Evolutionary conservation across 53 echinoderm and acorn worm genomes (phyloP).

Genomic region (Paracentrotus lividus): DNA sequence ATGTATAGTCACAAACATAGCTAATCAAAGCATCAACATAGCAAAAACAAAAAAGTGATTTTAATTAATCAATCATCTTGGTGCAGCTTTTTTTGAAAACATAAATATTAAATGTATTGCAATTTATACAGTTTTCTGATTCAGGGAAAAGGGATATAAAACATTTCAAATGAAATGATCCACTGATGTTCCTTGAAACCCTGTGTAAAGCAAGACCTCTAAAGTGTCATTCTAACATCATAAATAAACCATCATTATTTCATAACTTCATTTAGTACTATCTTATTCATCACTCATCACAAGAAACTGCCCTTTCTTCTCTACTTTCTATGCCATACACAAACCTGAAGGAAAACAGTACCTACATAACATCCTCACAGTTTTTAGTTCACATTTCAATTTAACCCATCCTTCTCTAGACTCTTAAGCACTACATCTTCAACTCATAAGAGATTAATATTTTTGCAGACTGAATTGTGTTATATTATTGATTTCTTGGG

Average conservation of each 20-base stretch:
- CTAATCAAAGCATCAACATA: constrained; percentile 32
- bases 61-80: not conserved
- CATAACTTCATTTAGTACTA: constrained; percentile 63
- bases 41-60: constrained; percentile 22
- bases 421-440: not conserved
- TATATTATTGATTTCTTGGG: too few species aligned
- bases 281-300: constrained; percentile 37
- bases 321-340: constrained; percentile 4
- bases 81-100: constrained; percentile 47
- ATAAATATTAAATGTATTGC: constrained; percentile 55
- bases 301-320: not conserved
- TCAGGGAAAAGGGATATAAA: constrained; percentile 41
- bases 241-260: constrained; percentile 45
- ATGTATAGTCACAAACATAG: constrained; percentile 47
- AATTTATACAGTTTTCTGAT: constrained; percentile 53
- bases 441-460: too few species aligned
- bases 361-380: constrained; percentile 20
- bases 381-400: constrained; percentile 4
- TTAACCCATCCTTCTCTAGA: not conserved
- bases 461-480: too few species aligned
- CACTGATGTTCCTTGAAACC: constrained; percentile 33
- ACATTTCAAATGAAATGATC: constrained; percentile 61
- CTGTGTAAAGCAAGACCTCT: constrained; percentile 26
- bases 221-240: constrained; percentile 30
- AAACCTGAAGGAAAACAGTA: constrained; percentile 11